A percentile compares a stretch with the other conserved stretches of the same genome.
Evolutionary conservation across 2,888 invertebrate genomes (phyloP).

Genomic region (Tyria jacobaeae): DNA sequence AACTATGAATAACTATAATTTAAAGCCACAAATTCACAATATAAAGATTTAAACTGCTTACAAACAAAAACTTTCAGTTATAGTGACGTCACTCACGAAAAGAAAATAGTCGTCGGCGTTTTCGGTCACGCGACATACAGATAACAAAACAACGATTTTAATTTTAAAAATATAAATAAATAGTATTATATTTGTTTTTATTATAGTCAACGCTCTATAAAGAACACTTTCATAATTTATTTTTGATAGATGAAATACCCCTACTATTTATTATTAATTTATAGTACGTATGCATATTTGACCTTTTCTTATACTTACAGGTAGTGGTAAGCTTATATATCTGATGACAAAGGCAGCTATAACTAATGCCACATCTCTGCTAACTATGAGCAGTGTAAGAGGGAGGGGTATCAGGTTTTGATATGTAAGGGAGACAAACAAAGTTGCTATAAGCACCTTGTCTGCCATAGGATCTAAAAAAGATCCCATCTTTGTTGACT

Average conservation of each 20-base stretch:
- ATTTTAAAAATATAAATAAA: too few species aligned
- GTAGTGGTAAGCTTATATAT: slow-evolving; percentile 95
- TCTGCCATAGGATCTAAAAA: slow-evolving; percentile 99
- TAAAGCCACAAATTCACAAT: too few species aligned
- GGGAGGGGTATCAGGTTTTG: slow-evolving; percentile 93
- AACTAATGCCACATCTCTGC: slow-evolving; percentile 93
- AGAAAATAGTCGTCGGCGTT: too few species aligned
- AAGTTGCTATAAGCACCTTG: slow-evolving; percentile 95
- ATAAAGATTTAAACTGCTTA: too few species aligned
- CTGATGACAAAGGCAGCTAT: slow-evolving; percentile 95
- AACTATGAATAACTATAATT: too few species aligned
- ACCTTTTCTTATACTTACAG: slow-evolving; percentile 87
- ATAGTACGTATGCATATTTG: background rate
- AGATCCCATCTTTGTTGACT: slow-evolving; percentile 97
- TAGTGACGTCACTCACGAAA: too few species aligned
- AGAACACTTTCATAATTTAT: too few species aligned
- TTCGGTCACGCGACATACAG: too few species aligned
- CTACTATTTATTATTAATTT: background rate
- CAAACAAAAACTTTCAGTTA: too few species aligned
- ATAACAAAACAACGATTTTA: too few species aligned
- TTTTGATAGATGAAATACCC: too few species aligned
- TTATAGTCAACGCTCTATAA: too few species aligned
- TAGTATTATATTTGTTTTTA: background rate
- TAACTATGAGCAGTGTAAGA: slow-evolving; percentile 93
- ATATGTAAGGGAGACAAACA: slow-evolving; percentile 95